Base-by-base conservation (phyloP, 2,797 vertebrate species). In the Hyperoplus lanceolatus region DNA sequence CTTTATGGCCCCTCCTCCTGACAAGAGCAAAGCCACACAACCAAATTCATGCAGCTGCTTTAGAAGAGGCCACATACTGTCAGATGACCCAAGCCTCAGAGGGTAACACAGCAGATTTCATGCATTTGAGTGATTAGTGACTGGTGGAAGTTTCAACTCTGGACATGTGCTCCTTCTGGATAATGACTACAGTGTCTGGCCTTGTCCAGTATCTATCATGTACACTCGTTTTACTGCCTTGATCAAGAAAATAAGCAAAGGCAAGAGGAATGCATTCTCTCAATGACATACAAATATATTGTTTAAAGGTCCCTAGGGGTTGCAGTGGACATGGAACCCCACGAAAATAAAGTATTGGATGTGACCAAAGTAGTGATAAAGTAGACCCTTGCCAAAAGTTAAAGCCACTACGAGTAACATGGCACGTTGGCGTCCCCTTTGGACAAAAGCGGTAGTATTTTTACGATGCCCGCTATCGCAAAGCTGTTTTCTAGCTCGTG, bases 1-100 rank as follows among this genome's bases (percentile, higher is more conserved):
- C 61, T 87, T 80, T 85, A 82, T 56, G 49, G 43, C 8, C 36
- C 62, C 68, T 62, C 62, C 68, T 62, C 13, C 57, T 50, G 57
- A 66, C 21, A 45, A 65, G 36, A 70, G 14, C 12, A 9, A 73
- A 79, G 29, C 11, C 43, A 61, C 55, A 15, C 70, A 61, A 71
- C 50, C 12, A 4, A 53, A 62, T 53, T 66, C 51, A 66, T 46
- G 43, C 4, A 1, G 7, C 43, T 59, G 53, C 42, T 6, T 9
- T 5, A n/a, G 12, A 5, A 29, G 8, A 73, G 5, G 14, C 9
- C 54, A 57, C 21, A 36, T 62, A 48, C 38, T 70, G 59, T 65
- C 43, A 63, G 48, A 73, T 18, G 51, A 53, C 58, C 50, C 11
- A 14, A 21, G 14, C 36, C 42, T 46, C 12, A 49, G 45, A 50